phyloP scores from a whole-genome alignment of 2,113 vertebrate genomes.

The Helogale parvula region DNA sequence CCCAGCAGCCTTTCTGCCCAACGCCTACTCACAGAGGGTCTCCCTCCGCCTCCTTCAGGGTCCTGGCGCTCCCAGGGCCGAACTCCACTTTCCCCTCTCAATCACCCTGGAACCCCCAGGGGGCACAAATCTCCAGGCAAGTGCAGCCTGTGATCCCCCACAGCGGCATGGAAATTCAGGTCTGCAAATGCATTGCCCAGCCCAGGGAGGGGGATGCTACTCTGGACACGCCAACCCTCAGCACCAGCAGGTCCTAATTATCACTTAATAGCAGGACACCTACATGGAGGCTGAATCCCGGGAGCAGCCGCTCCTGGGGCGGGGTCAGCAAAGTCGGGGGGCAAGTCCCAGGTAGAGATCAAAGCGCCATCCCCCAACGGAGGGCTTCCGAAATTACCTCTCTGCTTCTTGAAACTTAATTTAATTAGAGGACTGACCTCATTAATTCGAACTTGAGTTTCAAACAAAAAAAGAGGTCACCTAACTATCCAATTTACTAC shows the following conservation, averaged over 20 bases:
- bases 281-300: not conserved
- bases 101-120: not conserved
- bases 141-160: too few species aligned
- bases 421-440: constrained; percentile 61
- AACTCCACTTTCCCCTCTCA: not conserved
- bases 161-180: not conserved
- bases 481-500: not conserved
- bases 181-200: not conserved
- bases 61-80: not conserved
- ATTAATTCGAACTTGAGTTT: constrained; percentile 6
- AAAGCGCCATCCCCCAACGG: not conserved
- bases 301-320: not conserved
- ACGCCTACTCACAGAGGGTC: not conserved
- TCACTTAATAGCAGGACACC: rapidly evolving
- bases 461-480: constrained; percentile 56
- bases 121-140: not conserved
- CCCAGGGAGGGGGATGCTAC: too few species aligned
- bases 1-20: not conserved
- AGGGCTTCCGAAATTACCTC: constrained; percentile 39
- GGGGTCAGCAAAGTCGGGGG: rapidly evolving
- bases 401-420: not conserved
- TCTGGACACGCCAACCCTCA: rapidly evolving
- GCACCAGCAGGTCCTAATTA: not conserved
- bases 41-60: too few species aligned
- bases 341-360: not conserved